Conservation (phyloP, 2,888 invertebrate species). For the Drosophila austrosaltans region DNA sequence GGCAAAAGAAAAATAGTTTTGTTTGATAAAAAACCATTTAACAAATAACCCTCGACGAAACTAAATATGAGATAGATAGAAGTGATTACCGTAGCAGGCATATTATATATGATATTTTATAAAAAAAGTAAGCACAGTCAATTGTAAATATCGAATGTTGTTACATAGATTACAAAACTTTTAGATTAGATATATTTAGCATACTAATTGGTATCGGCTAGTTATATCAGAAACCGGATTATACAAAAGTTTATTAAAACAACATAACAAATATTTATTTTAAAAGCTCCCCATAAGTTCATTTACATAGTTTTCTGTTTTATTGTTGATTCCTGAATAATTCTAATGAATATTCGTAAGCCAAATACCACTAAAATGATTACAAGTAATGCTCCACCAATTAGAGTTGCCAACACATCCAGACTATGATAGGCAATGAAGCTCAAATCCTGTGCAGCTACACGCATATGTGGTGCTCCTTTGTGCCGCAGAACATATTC, state of each 20-base stretch:
- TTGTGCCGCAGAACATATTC: slow-evolving; percentile 81
- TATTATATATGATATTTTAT: neutral
- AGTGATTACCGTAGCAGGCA: neutral
- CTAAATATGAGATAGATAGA: no score
- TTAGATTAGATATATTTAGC: no score
- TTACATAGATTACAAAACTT: neutral
- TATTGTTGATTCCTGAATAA: neutral
- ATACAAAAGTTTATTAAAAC: neutral
- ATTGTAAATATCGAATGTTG: neutral
- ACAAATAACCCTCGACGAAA: no score
- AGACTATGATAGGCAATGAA: slow-evolving; percentile 79
- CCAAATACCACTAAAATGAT: slow-evolving; percentile 14
- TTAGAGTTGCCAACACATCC: slow-evolving; percentile 72
- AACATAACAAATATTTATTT: no score
- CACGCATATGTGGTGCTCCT: slow-evolving; percentile 81
- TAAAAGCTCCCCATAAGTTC: neutral
- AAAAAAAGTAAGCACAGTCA: slow-evolving; percentile 1
- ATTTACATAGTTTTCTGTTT: slow-evolving; percentile 29
- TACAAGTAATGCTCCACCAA: slow-evolving; percentile 38
- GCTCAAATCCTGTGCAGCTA: slow-evolving; percentile 75
- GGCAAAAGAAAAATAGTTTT: no score
- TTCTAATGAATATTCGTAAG: neutral
- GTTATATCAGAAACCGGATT: neutral
- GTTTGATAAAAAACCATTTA: no score
- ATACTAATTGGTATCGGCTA: no score